phyloP scores from a whole-genome alignment of 2,888 invertebrate species.

The Drosophila hamatofila region DNA sequence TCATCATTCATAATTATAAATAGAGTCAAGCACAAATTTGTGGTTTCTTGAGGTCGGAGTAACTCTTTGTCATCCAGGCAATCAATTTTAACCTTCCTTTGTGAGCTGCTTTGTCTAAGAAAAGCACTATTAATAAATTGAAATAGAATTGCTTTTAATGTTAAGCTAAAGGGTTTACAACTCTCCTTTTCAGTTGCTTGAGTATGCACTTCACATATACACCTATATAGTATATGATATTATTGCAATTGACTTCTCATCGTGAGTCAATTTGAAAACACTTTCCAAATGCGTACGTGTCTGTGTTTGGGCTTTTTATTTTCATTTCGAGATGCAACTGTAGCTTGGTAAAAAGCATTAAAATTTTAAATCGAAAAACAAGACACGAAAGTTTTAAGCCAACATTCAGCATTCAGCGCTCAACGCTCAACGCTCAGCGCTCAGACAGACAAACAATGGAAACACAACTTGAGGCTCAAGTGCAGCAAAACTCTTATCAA shows the following conservation, averaged over 20 bases:
- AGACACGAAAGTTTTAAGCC: conserved; percentile 62
- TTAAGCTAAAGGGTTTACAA: background rate
- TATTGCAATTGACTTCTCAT: conserved; percentile 11
- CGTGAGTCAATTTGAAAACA: conserved; percentile 15
- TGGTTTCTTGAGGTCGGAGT: background rate
- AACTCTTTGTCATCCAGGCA: no score
- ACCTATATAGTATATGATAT: background rate
- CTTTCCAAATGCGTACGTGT: conserved; percentile 1
- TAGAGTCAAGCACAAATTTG: background rate
- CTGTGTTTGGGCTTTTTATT: conserved; percentile 2
- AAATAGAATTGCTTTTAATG: background rate
- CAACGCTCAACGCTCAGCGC: conserved; percentile 27
- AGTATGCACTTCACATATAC: background rate
- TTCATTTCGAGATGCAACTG: background rate
- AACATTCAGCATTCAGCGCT: conserved; percentile 30
- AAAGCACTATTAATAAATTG: no score
- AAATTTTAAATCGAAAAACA: conserved; percentile 59
- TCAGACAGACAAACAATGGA: conserved; percentile 54
- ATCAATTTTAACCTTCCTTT: background rate
- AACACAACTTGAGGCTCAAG: conserved; percentile 60
- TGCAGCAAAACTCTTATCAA: conserved; percentile 73
- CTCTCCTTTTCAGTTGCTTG: background rate
- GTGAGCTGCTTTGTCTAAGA: background rate
- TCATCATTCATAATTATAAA: background rate
- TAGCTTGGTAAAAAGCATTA: conserved; percentile 29